Conservation (phyloP, 2,113 vertebrate genomes). For the Brachypodius melanocephalos region DNA sequence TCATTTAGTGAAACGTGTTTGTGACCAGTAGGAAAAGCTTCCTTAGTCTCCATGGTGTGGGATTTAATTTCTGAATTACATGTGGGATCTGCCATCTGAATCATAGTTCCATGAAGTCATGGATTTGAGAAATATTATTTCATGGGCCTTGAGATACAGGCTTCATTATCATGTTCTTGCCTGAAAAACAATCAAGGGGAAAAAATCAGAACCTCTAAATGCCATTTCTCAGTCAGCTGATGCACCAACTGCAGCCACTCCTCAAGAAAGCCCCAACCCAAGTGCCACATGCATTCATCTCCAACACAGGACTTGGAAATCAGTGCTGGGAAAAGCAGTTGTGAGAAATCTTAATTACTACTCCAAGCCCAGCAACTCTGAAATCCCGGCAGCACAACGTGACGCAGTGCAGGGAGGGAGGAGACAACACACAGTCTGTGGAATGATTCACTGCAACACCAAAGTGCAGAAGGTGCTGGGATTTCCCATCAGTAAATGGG, state of each 20-base stretch:
- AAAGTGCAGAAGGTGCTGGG: background rate
- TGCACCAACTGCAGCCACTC: background rate
- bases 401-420: background rate
- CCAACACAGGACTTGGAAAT: background rate
- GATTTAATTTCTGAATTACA: background rate
- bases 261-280: rapidly evolving
- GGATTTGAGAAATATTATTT: background rate
- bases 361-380: background rate
- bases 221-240: background rate
- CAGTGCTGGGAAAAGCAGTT: background rate
- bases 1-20: rapidly evolving
- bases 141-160: background rate
- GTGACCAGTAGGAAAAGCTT: background rate
- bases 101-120: background rate
- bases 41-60: rapidly evolving
- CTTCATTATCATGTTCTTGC: rapidly evolving
- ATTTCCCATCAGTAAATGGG: background rate
- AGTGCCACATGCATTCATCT: background rate
- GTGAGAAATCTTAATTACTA: background rate
- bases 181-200: background rate
- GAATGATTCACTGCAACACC: background rate
- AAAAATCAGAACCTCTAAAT: background rate
- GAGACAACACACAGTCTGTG: background rate
- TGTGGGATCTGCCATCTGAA: background rate
- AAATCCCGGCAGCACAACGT: background rate